Conservation (phyloP, 2,113 vertebrate species). For the Pygathrix nemaeus region DNA sequence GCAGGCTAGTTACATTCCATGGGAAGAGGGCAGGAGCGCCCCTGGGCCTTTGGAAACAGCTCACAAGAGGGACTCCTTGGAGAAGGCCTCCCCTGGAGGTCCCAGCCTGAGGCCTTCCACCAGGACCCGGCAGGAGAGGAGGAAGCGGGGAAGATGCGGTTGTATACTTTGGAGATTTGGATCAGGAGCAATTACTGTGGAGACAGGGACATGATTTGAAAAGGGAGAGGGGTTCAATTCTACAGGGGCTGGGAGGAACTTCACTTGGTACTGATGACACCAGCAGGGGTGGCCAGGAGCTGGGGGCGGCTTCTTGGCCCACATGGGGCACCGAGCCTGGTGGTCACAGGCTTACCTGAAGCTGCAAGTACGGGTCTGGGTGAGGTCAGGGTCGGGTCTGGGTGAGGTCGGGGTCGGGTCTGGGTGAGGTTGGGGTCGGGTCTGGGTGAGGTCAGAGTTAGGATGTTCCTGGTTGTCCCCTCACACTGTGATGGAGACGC, state of each 20-base stretch:
- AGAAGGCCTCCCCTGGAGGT: neutral
- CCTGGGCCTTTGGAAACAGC: neutral
- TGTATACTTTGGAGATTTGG: neutral
- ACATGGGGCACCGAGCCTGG: neutral
- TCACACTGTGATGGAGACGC: neutral
- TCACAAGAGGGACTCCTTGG: neutral
- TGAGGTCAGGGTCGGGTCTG: neutral
- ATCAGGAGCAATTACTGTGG: neutral
- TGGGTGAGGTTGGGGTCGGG: neutral
- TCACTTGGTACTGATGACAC: neutral
- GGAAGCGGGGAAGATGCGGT: rapidly evolving
- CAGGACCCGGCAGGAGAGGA: neutral
- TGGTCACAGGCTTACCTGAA: neutral
- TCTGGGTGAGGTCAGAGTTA: neutral
- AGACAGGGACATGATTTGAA: neutral
- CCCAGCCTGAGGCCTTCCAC: neutral
- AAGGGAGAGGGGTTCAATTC: neutral
- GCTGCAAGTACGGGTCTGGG: neutral
- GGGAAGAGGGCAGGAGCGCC: too few species aligned
- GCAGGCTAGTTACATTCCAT: too few species aligned
- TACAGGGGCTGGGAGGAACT: neutral
- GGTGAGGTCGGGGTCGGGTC: neutral
- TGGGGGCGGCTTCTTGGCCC: neutral
- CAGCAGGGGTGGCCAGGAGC: neutral
- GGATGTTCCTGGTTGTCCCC: neutral